A percentile compares a stretch with the other conserved stretches of the same genome.
These are phyloP conservation scores for Catostylus mosaicus DNA, from an alignment of 30 jellyfish, hydroid and myxozoan genomes.

Conservation along the genomic window DNA sequence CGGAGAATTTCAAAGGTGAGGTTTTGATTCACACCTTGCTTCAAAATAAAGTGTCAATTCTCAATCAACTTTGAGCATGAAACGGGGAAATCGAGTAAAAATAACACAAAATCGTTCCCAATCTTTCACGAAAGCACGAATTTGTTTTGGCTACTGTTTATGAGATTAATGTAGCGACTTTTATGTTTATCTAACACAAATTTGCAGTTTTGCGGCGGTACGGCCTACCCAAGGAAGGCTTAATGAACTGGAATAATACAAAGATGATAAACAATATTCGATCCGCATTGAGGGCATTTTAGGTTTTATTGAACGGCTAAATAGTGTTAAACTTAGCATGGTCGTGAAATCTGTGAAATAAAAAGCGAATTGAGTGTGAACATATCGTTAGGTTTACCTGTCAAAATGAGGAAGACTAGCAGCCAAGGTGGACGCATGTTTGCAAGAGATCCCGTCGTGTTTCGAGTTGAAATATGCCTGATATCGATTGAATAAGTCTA, in stretches of 20 bases:
- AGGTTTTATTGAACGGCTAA: not conserved
- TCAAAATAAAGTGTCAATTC: conserved; percentile 74
- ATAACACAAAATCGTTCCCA: conserved; percentile 16
- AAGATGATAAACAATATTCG: conserved; percentile 22
- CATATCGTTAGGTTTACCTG: conserved; percentile 32
- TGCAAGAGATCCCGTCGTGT: not conserved
- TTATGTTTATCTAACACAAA: conserved; percentile 51
- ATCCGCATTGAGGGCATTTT: conserved; percentile 23
- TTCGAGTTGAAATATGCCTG: not conserved
- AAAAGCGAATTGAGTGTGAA: conserved; percentile 20
- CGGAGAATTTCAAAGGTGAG: conserved; percentile 65
- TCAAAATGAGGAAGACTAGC: conserved; percentile 35
- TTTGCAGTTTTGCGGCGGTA: conserved; percentile 61
- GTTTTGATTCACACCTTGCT: conserved; percentile 73
- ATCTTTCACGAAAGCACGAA: not conserved
- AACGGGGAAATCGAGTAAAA: conserved; percentile 21
- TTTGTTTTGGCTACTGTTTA: conserved; percentile 33
- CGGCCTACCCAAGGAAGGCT: conserved; percentile 60
- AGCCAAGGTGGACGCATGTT: conserved; percentile 45
- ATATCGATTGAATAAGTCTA: not conserved
- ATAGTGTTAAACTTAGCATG: not conserved
- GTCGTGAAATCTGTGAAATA: conserved; percentile 2
- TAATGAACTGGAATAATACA: conserved; percentile 41
- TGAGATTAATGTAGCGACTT: conserved; percentile 57
- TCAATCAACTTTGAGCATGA: conserved; percentile 28